Evolutionary conservation across 2,113 vertebrate genomes (phyloP).

Genomic region (Verasper variegatus): DNA sequence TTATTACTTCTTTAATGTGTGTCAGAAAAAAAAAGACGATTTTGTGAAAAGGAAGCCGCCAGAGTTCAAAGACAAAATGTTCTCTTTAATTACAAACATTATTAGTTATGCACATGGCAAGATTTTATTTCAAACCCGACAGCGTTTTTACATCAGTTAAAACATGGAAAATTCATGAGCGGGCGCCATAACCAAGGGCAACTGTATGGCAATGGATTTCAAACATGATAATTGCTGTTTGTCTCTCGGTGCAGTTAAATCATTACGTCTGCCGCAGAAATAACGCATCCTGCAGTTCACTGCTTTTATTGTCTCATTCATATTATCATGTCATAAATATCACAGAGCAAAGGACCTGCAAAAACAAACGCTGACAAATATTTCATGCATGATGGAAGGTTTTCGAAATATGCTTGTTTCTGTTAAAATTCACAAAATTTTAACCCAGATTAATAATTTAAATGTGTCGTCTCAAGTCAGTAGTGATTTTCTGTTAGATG

Average conservation of each 20-base stretch:
- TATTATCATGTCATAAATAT: neutral
- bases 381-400: neutral
- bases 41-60: constrained; percentile 14
- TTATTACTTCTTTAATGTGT: constrained; percentile 25
- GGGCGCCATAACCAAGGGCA: constrained; percentile 56
- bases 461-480: no score
- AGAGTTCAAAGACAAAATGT: constrained; percentile 64
- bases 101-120: constrained; percentile 66
- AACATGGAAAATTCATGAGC: constrained; percentile 72
- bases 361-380: neutral
- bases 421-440: no score
- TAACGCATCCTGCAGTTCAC: constrained; percentile 13
- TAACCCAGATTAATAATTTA: no score
- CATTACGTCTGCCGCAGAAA: constrained; percentile 34
- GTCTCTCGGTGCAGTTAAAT: constrained; percentile 54
- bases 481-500: neutral
- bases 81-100: constrained; percentile 66
- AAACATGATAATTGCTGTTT: constrained; percentile 63
- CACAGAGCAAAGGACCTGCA: neutral
- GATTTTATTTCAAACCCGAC: constrained; percentile 75
- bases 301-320: constrained; percentile 19
- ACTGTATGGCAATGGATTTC: constrained; percentile 52
- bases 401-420: neutral
- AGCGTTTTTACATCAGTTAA: constrained; percentile 75
- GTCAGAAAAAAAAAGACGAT: neutral